A percentile compares a stretch with the other conserved stretches of the same genome.
Conservation (phyloP, 2,113 vertebrate genomes). For the Epinephelus fuscoguttatus region DNA sequence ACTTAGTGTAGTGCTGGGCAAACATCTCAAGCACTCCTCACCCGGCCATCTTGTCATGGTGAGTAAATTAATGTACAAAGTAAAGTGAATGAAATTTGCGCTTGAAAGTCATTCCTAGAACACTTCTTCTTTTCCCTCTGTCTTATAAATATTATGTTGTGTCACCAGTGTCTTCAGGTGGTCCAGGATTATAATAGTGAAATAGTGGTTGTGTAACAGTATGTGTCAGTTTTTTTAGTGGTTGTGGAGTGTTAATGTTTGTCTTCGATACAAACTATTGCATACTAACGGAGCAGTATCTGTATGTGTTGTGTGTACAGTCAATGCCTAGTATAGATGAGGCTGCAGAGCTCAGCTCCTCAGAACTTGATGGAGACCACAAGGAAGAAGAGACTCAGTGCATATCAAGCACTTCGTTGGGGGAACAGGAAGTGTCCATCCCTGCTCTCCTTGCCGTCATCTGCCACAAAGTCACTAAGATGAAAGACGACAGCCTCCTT, state of each 20-base stretch:
- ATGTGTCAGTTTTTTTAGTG: not conserved
- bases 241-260: constrained; percentile 10
- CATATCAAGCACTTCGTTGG: not conserved
- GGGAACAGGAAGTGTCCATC: constrained; percentile 82
- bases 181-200: not conserved
- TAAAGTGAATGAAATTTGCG: not conserved
- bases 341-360: constrained; percentile 28
- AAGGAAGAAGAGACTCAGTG: constrained; percentile 41
- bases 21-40: constrained; percentile 67
- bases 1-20: constrained; percentile 85
- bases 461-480: constrained; percentile 70
- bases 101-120: not conserved
- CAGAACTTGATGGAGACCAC: constrained; percentile 25
- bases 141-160: not conserved
- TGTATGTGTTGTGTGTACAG: constrained; percentile 58
- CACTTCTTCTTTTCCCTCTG: not conserved
- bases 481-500: constrained; percentile 69
- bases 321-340: constrained; percentile 75
- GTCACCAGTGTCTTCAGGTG: not conserved
- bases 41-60: constrained; percentile 69
- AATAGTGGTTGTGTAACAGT: not conserved
- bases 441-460: constrained; percentile 85
- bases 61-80: not conserved
- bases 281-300: not conserved
- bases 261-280: not conserved